Conservation (phyloP, 2,797 vertebrate genomes). For the Typhlichthys subterraneus region DNA sequence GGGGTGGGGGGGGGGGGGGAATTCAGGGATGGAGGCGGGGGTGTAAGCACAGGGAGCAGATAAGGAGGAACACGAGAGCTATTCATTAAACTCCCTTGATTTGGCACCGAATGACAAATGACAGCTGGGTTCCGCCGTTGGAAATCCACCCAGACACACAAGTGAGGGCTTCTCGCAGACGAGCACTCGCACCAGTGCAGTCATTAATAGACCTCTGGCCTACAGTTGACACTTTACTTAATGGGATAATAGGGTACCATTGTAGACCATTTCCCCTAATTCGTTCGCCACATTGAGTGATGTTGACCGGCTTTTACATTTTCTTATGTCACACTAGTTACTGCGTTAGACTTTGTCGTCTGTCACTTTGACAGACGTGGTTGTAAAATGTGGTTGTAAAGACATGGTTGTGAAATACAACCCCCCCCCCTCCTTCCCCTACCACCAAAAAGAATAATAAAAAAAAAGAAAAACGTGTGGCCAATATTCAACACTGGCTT, state of each 20-base stretch:
- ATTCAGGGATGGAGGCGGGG: slow-evolving; percentile 5
- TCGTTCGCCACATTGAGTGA: neutral
- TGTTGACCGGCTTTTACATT: too few relatives aligned
- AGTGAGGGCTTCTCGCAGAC: slow-evolving; percentile 5
- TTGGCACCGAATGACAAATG: slow-evolving; percentile 49
- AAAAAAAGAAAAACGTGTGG: too few relatives aligned
- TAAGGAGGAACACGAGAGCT: slow-evolving; percentile 34
- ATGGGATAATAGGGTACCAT: neutral
- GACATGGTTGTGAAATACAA: too few relatives aligned
- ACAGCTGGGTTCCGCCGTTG: slow-evolving; percentile 42
- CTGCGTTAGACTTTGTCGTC: too few relatives aligned
- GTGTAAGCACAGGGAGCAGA: slow-evolving; percentile 15
- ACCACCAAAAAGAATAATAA: too few relatives aligned
- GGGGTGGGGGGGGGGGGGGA: too few relatives aligned
- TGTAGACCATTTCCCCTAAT: neutral
- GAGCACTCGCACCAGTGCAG: slow-evolving; percentile 7
- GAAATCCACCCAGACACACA: slow-evolving; percentile 11
- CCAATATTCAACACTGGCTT: too few relatives aligned
- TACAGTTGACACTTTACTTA: neutral
- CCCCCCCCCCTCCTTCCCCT: too few relatives aligned
- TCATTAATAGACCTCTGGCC: slow-evolving; percentile 4
- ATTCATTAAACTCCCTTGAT: slow-evolving; percentile 46
- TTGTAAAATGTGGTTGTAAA: too few relatives aligned
- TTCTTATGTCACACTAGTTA: too few relatives aligned
- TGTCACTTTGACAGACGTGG: too few relatives aligned